These are phyloP conservation scores for Diadegma fenestrale DNA, from an alignment of 2,888 invertebrate species.

Conservation along the genomic window DNA sequence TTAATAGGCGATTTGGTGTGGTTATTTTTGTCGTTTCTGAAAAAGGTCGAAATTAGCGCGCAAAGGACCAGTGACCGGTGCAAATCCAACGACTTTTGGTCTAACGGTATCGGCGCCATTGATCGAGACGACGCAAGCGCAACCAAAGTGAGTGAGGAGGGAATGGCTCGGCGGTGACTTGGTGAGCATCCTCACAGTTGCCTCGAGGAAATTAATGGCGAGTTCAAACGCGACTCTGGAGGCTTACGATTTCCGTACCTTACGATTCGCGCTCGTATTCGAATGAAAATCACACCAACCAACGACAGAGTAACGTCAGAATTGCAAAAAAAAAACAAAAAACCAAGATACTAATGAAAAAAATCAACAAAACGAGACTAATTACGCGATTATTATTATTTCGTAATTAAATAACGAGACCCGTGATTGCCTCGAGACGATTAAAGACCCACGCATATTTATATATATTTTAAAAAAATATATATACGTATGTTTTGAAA, in stretches of 20 bases:
- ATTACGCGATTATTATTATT: conserved; percentile 40
- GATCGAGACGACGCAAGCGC: conserved; percentile 72
- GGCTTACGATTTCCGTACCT: conserved; percentile 81
- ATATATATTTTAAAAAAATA: conserved; percentile 33
- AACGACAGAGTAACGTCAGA: conserved; percentile 36
- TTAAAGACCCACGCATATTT: conserved; percentile 8
- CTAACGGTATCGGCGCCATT: conserved; percentile 77
- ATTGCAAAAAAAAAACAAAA: conserved; percentile 30
- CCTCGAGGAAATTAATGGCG: conserved; percentile 80
- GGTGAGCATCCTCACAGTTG: conserved; percentile 78
- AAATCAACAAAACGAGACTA: conserved; percentile 16
- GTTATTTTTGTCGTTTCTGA: background rate
- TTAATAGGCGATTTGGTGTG: background rate
- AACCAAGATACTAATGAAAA: background rate
- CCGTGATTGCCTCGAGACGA: background rate
- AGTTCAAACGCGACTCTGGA: conserved; percentile 81
- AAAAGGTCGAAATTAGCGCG: conserved; percentile 84
- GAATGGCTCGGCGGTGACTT: conserved; percentile 81
- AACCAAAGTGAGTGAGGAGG: conserved; percentile 84
- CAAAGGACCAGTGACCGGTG: conserved; percentile 77
- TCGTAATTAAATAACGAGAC: conserved; percentile 4
- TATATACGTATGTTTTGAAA: conserved; percentile 1
- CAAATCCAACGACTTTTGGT: conserved; percentile 72
- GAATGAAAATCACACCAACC: conserved; percentile 71
- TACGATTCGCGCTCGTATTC: conserved; percentile 82